These are phyloP conservation scores for Sparidentex hasta DNA, from an alignment of 2,797 vertebrate genomes.

Conservation along the genomic window DNA sequence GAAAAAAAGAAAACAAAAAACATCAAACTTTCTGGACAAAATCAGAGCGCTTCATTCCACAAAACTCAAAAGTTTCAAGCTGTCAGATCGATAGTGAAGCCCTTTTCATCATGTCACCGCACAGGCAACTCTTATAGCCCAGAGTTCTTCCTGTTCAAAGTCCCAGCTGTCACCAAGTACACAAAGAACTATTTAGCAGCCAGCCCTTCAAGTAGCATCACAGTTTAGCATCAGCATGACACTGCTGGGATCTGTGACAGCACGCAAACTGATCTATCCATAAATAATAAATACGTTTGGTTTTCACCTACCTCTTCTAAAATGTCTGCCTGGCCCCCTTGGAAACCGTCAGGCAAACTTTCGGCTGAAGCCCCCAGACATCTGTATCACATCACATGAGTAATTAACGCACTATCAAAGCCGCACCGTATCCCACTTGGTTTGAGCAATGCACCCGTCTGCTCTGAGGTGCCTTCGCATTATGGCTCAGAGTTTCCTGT, in stretches of 20 bases:
- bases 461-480: slow-evolving; percentile 86
- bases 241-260: slow-evolving; percentile 87
- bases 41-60: slow-evolving; percentile 30
- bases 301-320: slow-evolving; percentile 91
- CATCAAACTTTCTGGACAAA: slow-evolving; percentile 50
- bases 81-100: slow-evolving; percentile 70
- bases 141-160: slow-evolving; percentile 86
- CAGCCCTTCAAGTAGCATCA: slow-evolving; percentile 89
- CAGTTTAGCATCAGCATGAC: slow-evolving; percentile 87
- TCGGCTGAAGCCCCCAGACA: slow-evolving; percentile 90
- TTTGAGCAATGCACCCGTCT: slow-evolving; percentile 85
- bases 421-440: slow-evolving; percentile 87
- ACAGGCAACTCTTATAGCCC: slow-evolving; percentile 79
- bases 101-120: slow-evolving; percentile 80
- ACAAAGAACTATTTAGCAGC: slow-evolving; percentile 90
- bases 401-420: slow-evolving; percentile 92
- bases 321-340: slow-evolving; percentile 88
- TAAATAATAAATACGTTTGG: slow-evolving; percentile 90
- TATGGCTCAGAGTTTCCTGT: slow-evolving; percentile 87
- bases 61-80: slow-evolving; percentile 77
- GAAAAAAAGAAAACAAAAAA: background rate
- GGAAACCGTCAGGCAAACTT: slow-evolving; percentile 89
- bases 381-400: slow-evolving; percentile 91
- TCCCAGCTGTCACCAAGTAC: slow-evolving; percentile 88
- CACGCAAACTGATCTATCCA: slow-evolving; percentile 85